A percentile compares a stretch with the other conserved stretches of the same genome.
Evolutionary conservation across 2,113 vertebrate species (phyloP).

Genomic region (Garra rufa): DNA sequence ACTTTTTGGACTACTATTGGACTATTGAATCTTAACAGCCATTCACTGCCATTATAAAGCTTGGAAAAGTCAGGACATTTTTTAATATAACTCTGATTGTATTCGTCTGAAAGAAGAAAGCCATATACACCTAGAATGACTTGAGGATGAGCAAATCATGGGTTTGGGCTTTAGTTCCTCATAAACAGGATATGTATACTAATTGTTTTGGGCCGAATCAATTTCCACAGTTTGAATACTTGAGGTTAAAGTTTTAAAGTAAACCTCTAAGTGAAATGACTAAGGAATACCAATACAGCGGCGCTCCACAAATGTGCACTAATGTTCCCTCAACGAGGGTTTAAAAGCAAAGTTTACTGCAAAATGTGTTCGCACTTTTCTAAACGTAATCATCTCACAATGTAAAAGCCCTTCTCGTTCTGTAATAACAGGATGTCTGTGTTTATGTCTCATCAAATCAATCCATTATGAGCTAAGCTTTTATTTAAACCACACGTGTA

Average conservation of each 20-base stretch:
- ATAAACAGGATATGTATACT: neutral
- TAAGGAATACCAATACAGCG: neutral
- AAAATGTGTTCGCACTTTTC: neutral
- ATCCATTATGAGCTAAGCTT: neutral
- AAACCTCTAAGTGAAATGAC: neutral
- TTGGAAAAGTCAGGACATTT: no score
- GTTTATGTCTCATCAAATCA: neutral
- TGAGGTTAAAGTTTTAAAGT: neutral
- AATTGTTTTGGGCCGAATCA: neutral
- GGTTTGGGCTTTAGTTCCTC: neutral
- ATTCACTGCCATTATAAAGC: no score
- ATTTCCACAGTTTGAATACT: neutral
- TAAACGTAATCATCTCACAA: neutral
- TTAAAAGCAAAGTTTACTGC: neutral
- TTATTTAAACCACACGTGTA: neutral
- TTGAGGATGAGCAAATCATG: neutral
- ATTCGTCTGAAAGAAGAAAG: no score
- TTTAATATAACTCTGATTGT: no score
- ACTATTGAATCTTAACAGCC: no score
- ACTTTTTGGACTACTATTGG: no score
- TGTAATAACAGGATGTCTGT: slow-evolving; percentile 11
- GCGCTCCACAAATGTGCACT: neutral
- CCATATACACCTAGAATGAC: no score
- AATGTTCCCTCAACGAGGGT: neutral
- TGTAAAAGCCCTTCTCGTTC: slow-evolving; percentile 31